Conservation (phyloP, 2,113 vertebrate species). For the Indri indri region DNA sequence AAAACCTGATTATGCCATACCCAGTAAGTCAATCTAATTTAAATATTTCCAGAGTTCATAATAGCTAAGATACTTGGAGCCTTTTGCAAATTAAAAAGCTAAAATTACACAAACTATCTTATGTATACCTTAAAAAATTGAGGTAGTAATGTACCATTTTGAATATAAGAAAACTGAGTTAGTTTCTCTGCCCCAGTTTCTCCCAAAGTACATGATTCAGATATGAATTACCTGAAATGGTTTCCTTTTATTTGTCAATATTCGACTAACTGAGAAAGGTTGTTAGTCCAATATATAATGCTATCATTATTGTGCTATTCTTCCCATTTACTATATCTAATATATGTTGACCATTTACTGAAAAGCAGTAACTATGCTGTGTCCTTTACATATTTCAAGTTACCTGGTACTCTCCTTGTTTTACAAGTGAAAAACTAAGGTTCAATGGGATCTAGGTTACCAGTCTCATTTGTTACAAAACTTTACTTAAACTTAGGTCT, state of each 20-base stretch:
- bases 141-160: background rate
- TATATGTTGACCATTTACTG: background rate
- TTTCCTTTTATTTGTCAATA: background rate
- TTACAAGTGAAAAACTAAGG: background rate
- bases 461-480: background rate
- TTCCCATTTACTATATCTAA: background rate
- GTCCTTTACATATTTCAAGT: background rate
- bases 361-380: accelerated
- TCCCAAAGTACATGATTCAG: background rate
- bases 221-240: background rate
- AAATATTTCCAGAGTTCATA: background rate
- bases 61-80: background rate
- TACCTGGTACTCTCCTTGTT: background rate
- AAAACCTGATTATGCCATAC: background rate
- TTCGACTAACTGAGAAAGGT: background rate
- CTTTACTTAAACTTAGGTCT: background rate
- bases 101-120: background rate
- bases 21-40: background rate
- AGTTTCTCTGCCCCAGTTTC: background rate
- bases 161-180: background rate
- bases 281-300: background rate
- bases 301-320: background rate
- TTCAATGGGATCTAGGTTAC: background rate
- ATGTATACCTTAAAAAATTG: background rate
- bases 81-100: background rate